Percentiles rank a stretch among this genome's conserved stretches.
phyloP scores from a whole-genome alignment of 2,888 invertebrate genomes.

The Dorcus parallelipipedus region DNA sequence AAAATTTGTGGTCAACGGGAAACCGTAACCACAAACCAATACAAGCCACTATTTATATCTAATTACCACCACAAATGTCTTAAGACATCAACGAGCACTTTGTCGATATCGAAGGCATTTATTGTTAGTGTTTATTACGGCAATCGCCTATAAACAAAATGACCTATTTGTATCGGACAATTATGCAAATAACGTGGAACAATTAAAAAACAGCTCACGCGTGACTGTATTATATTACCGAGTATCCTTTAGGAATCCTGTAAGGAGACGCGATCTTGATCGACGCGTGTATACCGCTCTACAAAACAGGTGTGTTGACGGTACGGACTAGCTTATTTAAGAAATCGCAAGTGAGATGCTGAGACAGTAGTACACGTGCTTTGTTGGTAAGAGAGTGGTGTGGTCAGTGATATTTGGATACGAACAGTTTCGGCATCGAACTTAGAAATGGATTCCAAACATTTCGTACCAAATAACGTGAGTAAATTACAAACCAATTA shows the following conservation, averaged over 20 bases:
- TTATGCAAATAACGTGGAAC: not conserved
- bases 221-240: not conserved
- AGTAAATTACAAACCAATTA: conserved; percentile 26
- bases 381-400: conserved; percentile 46
- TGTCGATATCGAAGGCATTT: not conserved
- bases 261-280: not conserved
- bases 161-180: not conserved
- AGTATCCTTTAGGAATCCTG: not conserved
- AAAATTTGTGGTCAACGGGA: too few relatives aligned
- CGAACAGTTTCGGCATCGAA: conserved; percentile 29
- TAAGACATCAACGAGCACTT: not conserved
- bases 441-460: conserved; percentile 41
- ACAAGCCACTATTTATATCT: not conserved
- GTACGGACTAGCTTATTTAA: conserved; percentile 38
- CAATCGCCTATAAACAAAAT: not conserved
- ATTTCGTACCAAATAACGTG: conserved; percentile 45
- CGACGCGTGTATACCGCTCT: conserved; percentile 5
- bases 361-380: conserved; percentile 41
- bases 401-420: conserved; percentile 43
- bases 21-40: too few relatives aligned
- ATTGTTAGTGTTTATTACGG: not conserved
- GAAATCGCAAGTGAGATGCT: conserved; percentile 40
- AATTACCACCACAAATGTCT: not conserved
- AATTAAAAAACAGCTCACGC: not conserved
- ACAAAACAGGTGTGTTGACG: conserved; percentile 17